Percentiles rank a stretch among this genome's conserved stretches.
Conservation (phyloP, 2,797 vertebrate genomes). For the Typhlichthys subterraneus region DNA sequence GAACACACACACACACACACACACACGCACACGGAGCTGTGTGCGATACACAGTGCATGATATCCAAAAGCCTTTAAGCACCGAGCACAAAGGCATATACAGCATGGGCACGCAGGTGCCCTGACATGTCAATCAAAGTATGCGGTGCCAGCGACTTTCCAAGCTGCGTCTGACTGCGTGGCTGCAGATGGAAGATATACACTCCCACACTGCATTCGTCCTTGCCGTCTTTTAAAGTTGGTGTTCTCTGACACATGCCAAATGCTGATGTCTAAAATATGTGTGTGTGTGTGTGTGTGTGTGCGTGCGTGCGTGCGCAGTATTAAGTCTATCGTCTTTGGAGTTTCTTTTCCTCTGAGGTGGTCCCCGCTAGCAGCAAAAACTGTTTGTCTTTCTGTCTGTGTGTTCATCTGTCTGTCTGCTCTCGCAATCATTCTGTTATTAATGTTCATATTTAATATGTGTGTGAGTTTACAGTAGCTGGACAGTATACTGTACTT, state of each 20-base stretch:
- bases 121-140: slow-evolving; percentile 46
- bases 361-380: slow-evolving; percentile 31
- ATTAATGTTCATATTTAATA: background rate
- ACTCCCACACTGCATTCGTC: slow-evolving; percentile 28
- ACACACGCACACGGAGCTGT: background rate
- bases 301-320: slow-evolving; percentile 3
- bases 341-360: slow-evolving; percentile 24
- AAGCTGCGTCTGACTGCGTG: slow-evolving; percentile 55
- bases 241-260: slow-evolving; percentile 37
- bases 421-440: background rate
- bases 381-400: slow-evolving; percentile 13
- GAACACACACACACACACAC: slow-evolving; percentile 16
- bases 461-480: background rate
- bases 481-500: background rate
- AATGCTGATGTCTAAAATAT: slow-evolving; percentile 34
- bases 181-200: slow-evolving; percentile 60
- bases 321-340: slow-evolving; percentile 11
- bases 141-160: slow-evolving; percentile 48
- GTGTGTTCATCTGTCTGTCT: slow-evolving; percentile 2
- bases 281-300: no score
- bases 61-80: no score
- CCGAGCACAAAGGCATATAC: no score
- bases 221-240: slow-evolving; percentile 40
- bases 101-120: slow-evolving; percentile 40
- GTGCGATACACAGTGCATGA: background rate